These are phyloP conservation scores for Sula dactylatra DNA, from an alignment of 2,113 vertebrate species.

Conservation along the genomic window DNA sequence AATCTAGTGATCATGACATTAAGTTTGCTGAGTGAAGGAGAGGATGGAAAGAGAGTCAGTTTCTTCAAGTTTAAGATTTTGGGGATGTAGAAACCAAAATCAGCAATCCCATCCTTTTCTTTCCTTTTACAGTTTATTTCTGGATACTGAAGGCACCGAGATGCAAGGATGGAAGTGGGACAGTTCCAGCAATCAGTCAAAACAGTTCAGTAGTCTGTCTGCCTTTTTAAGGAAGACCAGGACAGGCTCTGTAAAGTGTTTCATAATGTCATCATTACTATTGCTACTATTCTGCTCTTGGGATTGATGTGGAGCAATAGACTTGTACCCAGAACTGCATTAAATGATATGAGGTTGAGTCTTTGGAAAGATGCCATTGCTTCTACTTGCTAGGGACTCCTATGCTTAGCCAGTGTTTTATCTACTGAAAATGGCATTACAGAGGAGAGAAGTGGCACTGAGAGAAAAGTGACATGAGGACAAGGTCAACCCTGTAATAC, in stretches of 20 bases:
- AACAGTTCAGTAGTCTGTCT: background rate
- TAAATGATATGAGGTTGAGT: background rate
- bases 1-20: background rate
- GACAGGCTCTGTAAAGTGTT: background rate
- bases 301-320: background rate
- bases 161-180: background rate
- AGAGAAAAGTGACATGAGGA: background rate
- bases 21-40: background rate
- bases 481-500: background rate
- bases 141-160: background rate
- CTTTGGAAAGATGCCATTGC: background rate
- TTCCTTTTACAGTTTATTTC: background rate
- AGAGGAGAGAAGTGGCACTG: background rate
- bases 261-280: background rate
- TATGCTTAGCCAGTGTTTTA: background rate
- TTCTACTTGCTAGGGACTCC: background rate
- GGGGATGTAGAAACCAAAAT: background rate
- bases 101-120: background rate
- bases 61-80: background rate
- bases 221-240: background rate
- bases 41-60: background rate
- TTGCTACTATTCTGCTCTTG: background rate
- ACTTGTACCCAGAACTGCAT: background rate
- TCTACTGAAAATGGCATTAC: background rate
- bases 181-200: background rate